Evolutionary conservation across 2,113 vertebrate species (phyloP).

Genomic region (Dissostichus mawsoni): DNA sequence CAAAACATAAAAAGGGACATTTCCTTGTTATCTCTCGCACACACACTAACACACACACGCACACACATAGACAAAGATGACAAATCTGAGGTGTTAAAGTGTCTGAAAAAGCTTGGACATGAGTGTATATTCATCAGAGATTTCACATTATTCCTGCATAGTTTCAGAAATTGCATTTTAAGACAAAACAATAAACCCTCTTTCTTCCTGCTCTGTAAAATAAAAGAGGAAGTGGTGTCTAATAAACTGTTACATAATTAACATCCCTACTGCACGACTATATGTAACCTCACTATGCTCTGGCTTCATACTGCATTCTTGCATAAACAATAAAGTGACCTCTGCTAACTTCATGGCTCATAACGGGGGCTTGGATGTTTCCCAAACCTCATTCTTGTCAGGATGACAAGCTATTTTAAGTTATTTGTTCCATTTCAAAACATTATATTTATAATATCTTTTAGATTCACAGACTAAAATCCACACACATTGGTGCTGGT

Average conservation of each 20-base stretch:
- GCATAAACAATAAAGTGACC: slow-evolving; percentile 18
- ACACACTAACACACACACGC: slow-evolving; percentile 6
- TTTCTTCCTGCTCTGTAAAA: slow-evolving; percentile 27
- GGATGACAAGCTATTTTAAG: slow-evolving; percentile 19
- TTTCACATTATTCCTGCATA: slow-evolving; percentile 78
- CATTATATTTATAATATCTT: slow-evolving; percentile 7
- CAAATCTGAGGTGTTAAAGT: slow-evolving; percentile 46
- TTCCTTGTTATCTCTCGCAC: slow-evolving; percentile 19
- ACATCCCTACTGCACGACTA: slow-evolving; percentile 32
- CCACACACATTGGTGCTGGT: slow-evolving; percentile 41
- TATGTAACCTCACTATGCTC: slow-evolving; percentile 22
- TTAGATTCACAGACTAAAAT: slow-evolving; percentile 17
- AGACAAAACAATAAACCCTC: slow-evolving; percentile 25
- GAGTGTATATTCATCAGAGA: slow-evolving; percentile 37
- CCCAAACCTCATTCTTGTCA: slow-evolving; percentile 20
- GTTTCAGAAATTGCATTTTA: slow-evolving; percentile 71
- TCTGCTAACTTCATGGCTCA: slow-evolving; percentile 25
- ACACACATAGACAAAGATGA: slow-evolving; percentile 41
- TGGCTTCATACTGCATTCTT: slow-evolving; percentile 31
- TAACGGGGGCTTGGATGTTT: slow-evolving; percentile 11
- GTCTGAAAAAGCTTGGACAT: slow-evolving; percentile 40
- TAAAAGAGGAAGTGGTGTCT: slow-evolving; percentile 50
- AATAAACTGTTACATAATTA: slow-evolving; percentile 47
- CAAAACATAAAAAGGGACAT: slow-evolving; percentile 49
- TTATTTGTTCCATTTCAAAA: slow-evolving; percentile 27